Conservation (phyloP, 1,140 invertebrate species). For the Pseudomyrmex concolor region DNA sequence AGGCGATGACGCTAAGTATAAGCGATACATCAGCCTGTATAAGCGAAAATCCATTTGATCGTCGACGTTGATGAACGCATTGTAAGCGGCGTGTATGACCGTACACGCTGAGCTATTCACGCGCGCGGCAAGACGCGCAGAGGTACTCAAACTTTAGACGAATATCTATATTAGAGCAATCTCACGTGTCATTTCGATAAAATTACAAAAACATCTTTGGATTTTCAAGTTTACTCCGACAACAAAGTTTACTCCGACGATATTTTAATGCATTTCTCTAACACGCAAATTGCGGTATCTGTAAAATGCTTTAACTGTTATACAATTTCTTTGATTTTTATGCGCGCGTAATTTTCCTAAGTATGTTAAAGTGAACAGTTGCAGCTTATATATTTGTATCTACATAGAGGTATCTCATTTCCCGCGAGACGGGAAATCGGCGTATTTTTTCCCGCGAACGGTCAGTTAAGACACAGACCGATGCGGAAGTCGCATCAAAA, state of each 20-base stretch:
- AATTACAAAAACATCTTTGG: background rate
- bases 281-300: background rate
- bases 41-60: conserved; percentile 55
- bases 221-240: background rate
- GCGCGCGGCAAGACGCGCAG: conserved; percentile 34
- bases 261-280: background rate
- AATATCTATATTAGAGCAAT: background rate
- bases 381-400: background rate
- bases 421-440: background rate
- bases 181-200: too few relatives aligned
- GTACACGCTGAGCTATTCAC: conserved; percentile 20
- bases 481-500: background rate
- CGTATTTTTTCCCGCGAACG: background rate
- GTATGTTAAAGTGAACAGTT: background rate
- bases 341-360: background rate
- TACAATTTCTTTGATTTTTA: background rate
- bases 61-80: conserved; percentile 58
- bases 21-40: conserved; percentile 50
- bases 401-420: background rate
- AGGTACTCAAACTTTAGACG: conserved; percentile 37
- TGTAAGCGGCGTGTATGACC: conserved; percentile 41
- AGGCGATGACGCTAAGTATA: conserved; percentile 50
- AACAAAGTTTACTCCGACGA: background rate
- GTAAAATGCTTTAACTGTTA: background rate
- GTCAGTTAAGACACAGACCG: background rate